Evolutionary conservation across 2,113 vertebrate genomes (phyloP), one percentile per base, ranked within the genome.

Genomic region (Aldabrachelys gigantea): DNA sequence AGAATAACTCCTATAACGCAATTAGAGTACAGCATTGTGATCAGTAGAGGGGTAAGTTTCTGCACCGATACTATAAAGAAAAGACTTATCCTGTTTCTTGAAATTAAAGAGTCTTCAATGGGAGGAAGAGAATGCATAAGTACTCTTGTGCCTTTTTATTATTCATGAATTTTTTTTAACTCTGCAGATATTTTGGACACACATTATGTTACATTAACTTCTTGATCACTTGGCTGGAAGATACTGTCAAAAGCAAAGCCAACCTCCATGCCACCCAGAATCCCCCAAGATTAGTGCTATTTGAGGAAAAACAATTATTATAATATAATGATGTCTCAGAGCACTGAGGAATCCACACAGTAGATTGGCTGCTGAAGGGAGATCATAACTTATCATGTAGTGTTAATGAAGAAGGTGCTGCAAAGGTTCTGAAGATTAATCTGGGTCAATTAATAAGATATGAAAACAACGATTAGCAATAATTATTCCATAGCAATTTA

Each of bases 121-220:
- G 65, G 80, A 91, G 35, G 35, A 87, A 76, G 25, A 0, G 0
- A 5, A 5, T 82, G 24, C 17, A 10, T 2, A 14, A 2, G 1
- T 31, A 62, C 16, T 82, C 12, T 91, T 69, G 8, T 79, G 75
- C 49, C 22, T 84, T 38, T 35, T n/a, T 54, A 44, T 14, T 84
- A 86, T 29, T 1, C 78, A 90, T 8, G 3, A 0, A 1, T 29
- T 29, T 93, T 2, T 56, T 17, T 81, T 75, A 16, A 56, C 54
- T 75, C 8, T 1, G 16, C 91, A 5, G 29, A 80, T 3, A 11
- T 78, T 78, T 38, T 59, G 54, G 35, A 78, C 14, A 5, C 10
- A 24, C 78, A 49, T 7, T 1, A 85, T 69, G 16, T 82, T 54
- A 5, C 8, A 75, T 2, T 69, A 83, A 93, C 52, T 57, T 22